These are phyloP conservation scores for Andrena bucephala DNA, from an alignment of 2,888 invertebrate species.

Conservation along the genomic window DNA sequence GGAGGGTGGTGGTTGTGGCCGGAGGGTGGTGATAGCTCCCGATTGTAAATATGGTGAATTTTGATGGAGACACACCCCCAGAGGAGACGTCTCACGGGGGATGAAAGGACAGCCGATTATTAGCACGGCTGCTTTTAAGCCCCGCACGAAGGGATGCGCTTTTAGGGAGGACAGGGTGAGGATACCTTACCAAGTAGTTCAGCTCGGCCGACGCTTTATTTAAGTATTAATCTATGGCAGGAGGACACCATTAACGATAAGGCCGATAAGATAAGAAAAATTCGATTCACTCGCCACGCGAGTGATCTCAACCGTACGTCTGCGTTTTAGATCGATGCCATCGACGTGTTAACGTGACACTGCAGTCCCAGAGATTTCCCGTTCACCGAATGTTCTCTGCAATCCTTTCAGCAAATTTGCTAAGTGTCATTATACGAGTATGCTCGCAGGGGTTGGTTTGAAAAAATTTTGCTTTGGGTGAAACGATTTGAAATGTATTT, in stretches of 20 bases:
- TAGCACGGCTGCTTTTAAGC: conserved; percentile 46
- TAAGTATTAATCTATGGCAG: not conserved
- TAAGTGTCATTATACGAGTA: no score
- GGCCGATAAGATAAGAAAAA: no score
- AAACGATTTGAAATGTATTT: no score
- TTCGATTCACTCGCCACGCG: no score
- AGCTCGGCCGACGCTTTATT: conserved; percentile 40
- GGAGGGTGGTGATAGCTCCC: conserved; percentile 23
- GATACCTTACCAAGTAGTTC: conserved; percentile 21
- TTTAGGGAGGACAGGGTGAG: conserved; percentile 54
- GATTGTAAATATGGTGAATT: conserved; percentile 54
- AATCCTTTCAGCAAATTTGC: no score
- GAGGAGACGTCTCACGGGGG: conserved; percentile 54
- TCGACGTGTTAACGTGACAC: no score
- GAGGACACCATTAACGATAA: not conserved
- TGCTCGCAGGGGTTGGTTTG: no score
- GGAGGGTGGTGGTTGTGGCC: not conserved
- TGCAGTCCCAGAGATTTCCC: no score
- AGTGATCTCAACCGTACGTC: no score
- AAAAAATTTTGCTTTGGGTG: no score
- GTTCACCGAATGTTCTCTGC: no score
- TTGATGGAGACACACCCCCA: conserved; percentile 57
- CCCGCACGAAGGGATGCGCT: conserved; percentile 34
- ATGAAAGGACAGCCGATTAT: conserved; percentile 50
- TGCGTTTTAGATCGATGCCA: no score